Base-by-base conservation (phyloP, 2,888 invertebrate genomes). In the Electrophaes corylata region DNA sequence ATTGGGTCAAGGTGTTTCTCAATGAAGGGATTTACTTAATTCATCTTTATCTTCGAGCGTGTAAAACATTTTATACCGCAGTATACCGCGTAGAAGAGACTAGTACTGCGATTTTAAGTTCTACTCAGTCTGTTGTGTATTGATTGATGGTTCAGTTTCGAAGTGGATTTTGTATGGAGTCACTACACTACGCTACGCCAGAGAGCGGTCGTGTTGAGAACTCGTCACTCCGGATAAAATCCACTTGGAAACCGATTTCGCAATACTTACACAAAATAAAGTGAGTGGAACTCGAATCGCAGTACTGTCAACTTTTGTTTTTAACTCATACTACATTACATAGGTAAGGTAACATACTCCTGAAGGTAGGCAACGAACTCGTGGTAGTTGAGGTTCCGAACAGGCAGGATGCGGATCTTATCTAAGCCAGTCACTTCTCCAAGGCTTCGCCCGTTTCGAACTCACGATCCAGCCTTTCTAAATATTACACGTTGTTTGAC, bases 351-450 rank as follows among this genome's bases (percentile, higher is more conserved):
- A 35, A 6, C 20, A 44, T 44, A 16, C n/a, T 52, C 19, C n/a
- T 19, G n/a, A n/a, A n/a, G n/a, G n/a, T n/a, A 45, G 19, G n/a
- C 37, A 51, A 23, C 51, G 8, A 52, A 29, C 43, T 45, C 18
- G 41, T 35, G 26, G 26, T 23, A 23, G n/a, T n/a, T n/a, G n/a
- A n/a, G 31, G 20, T 37, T 16, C 16, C 33, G 46, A 43, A 46
- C 66, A 55, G 72, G 66, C 79, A 83, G 86, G 88, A 88, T 82
- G 77, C 84, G 85, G 85, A 87, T 86, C 81, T 82, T 74, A 69
- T 69, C 63, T 64, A 57, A 72, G 75, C 83, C 84, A 75, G 78
- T 86, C 85, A 86, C 85, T 81, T 79, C 81, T 77, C 75, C 85
- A 86, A 86, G 86, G 86, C 71, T 83, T 74, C 69, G 70, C 67